These are phyloP conservation scores for Tribolium madens DNA, from an alignment of 1,140 invertebrate species.

Conservation along the genomic window DNA sequence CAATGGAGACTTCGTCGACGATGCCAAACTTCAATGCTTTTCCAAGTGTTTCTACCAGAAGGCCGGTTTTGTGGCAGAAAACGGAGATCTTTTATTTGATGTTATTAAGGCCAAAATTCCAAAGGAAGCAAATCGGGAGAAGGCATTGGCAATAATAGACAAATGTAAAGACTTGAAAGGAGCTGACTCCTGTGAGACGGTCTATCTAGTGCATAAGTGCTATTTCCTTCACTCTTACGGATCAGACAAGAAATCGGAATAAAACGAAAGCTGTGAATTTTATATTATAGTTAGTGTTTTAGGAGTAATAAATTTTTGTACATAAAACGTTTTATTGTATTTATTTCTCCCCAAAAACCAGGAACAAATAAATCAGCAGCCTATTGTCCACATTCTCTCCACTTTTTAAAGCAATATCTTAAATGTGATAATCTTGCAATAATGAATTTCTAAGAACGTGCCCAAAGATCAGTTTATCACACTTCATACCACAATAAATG, in stretches of 20 bases:
- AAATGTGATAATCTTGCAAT: not conserved
- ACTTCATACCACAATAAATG: conserved; percentile 7
- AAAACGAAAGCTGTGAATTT: not conserved
- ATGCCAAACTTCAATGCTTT: conserved; percentile 59
- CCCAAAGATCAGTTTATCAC: not conserved
- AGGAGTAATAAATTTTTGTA: not conserved
- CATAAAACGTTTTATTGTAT: not conserved
- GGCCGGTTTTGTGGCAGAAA: conserved; percentile 59
- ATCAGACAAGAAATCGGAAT: conserved; percentile 30
- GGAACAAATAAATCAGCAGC: not conserved
- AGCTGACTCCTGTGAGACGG: conserved; percentile 65
- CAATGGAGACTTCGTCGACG: conserved; percentile 61
- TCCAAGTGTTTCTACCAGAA: conserved; percentile 63
- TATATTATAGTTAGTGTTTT: not conserved
- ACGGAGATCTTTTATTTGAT: conserved; percentile 60
- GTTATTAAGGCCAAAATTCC: conserved; percentile 62
- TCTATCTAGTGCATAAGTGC: conserved; percentile 68
- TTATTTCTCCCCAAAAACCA: not conserved
- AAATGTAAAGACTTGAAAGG: conserved; percentile 66
- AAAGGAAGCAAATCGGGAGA: conserved; percentile 56
- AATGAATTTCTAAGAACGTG: not conserved
- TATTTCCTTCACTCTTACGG: conserved; percentile 63
- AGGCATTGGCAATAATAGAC: conserved; percentile 60
- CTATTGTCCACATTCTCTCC: not conserved
- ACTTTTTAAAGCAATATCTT: not conserved